Conservation (phyloP, 2,888 invertebrate genomes). For the Rhodophaea formosa region DNA sequence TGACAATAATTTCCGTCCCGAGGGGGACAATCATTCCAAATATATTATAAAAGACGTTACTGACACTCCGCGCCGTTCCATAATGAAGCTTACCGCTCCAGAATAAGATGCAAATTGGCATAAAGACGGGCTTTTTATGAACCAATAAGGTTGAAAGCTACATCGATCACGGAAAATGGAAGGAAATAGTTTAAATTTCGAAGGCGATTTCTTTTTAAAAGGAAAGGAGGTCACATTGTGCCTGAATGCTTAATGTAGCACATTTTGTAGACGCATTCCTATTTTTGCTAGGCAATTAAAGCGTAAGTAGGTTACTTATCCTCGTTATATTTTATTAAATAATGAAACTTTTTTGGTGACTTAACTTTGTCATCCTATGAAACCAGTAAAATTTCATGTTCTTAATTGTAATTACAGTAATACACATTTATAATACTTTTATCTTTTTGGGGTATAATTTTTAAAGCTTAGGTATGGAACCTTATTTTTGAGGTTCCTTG, state of each 20-base stretch:
- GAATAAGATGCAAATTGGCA: slow-evolving; percentile 7
- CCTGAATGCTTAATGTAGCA: not conserved
- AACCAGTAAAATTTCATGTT: too few species aligned
- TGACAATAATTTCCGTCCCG: slow-evolving; percentile 22
- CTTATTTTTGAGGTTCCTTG: too few species aligned
- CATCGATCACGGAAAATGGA: slow-evolving; percentile 19
- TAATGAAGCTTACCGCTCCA: not conserved
- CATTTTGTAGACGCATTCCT: too few species aligned
- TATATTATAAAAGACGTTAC: slow-evolving; percentile 9
- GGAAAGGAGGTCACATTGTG: slow-evolving; percentile 8
- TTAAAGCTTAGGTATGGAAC: too few species aligned
- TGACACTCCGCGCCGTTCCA: not conserved
- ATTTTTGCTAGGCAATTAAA: too few species aligned
- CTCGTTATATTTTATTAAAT: too few species aligned
- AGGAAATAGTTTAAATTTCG: slow-evolving; percentile 18
- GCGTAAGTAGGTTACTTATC: too few species aligned
- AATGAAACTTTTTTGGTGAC: too few species aligned
- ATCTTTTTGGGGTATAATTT: too few species aligned
- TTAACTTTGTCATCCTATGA: too few species aligned
- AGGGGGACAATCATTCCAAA: slow-evolving; percentile 12
- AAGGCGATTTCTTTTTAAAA: slow-evolving; percentile 7
- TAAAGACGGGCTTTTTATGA: slow-evolving; percentile 9
- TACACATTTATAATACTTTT: too few species aligned
- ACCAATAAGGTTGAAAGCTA: slow-evolving; percentile 18
- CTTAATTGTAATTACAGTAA: too few species aligned